Base-by-base conservation (phyloP, 2,113 vertebrate genomes). In the Archilochus colubris region DNA sequence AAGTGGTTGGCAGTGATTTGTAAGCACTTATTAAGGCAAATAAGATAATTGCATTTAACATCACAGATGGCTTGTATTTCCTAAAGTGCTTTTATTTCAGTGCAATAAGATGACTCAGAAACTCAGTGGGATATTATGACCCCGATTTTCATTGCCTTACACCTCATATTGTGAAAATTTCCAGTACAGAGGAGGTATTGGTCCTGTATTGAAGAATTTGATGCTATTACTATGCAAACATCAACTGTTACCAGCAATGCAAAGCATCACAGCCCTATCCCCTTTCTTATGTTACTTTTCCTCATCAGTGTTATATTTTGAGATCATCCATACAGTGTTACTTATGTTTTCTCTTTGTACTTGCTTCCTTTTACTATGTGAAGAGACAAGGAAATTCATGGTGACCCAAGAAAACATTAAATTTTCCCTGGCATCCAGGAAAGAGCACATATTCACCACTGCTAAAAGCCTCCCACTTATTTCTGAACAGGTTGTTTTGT, bases 61-160 rank as follows among this genome's bases (percentile, higher is more conserved):
- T 93, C 77, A 92, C 94, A 93, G 64, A 92, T 95, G 83, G 88
- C 77, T 94, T 91, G 44, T 96, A 89, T 94, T 94, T 91, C 82
- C 77, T 75, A 58, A 93, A 94, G 74, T 96, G 86, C 69, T 92
- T 92, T 96, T 93, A 86, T 91, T 93, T 86, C 50, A 36, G 44
- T 55, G 83, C 73, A 88, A 68, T 92, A 94, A 78, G 80, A 88
- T 96, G 95, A 92, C 81, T 96, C 89, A 91, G 91, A 94, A 95
- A 70, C 91, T 93, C 80, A 44, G 53, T 70, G 64, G 92, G 64
- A 64, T 93, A 88, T 92, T 92, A 91, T 54, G 77, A 82, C 69
- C 73, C 58, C 72, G 83, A 62, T 84, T 95, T 91, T 89, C 63
- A 72, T 68, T 94, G 57, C 77, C 50, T 93, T 36, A 70, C 80